These are phyloP conservation scores for Passer montanus DNA, from an alignment of 2,113 vertebrate genomes.

Conservation along the genomic window DNA sequence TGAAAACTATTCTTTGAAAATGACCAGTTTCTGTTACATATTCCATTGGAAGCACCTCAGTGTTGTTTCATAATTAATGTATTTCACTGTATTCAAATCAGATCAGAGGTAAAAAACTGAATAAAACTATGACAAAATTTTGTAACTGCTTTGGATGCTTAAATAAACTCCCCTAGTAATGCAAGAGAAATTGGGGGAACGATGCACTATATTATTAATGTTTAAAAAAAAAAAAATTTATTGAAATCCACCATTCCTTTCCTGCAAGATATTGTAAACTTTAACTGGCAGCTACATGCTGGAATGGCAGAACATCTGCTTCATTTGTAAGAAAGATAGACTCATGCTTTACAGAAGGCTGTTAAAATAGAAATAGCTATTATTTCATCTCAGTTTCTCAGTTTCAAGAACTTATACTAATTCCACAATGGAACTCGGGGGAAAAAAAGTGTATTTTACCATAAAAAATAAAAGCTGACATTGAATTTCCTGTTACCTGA, in stretches of 20 bases:
- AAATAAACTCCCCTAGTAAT: neutral
- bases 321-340: neutral
- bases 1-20: neutral
- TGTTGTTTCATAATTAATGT: neutral
- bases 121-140: neutral
- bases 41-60: neutral
- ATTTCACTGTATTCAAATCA: neutral
- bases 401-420: neutral
- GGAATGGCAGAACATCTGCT: neutral
- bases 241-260: neutral
- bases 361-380: neutral
- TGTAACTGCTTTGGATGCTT: neutral
- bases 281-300: neutral
- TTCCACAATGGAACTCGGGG: neutral
- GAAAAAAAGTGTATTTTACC: neutral
- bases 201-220: neutral
- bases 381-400: neutral
- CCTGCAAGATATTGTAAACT: neutral
- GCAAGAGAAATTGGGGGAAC: neutral
- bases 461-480: neutral
- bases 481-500: neutral
- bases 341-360: neutral
- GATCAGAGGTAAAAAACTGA: neutral
- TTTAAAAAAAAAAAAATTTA: neutral
- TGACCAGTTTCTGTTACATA: neutral